These are phyloP conservation scores for Acipenser ruthenus DNA, from an alignment of 2,797 vertebrate species.

Conservation along the genomic window DNA sequence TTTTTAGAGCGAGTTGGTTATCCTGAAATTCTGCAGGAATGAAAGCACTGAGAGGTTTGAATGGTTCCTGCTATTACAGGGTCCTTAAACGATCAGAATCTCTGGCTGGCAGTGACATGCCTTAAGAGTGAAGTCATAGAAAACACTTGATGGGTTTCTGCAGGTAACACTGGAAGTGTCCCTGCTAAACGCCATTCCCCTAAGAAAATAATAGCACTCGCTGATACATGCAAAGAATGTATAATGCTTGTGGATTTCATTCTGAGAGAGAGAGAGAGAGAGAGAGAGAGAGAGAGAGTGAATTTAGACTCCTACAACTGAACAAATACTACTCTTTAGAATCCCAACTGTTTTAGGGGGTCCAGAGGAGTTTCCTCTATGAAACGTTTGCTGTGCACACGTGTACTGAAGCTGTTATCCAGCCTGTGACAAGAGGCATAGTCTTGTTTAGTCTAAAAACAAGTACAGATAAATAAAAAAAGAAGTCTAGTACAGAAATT, in stretches of 20 bases:
- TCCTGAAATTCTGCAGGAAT: constrained; percentile 2
- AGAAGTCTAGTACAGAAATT: too few relatives aligned
- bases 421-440: too few relatives aligned
- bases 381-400: too few relatives aligned
- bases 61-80: neutral
- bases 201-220: too few relatives aligned
- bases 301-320: too few relatives aligned
- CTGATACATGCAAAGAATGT: neutral
- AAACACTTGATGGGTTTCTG: neutral
- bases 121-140: neutral
- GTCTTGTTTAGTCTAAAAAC: too few relatives aligned
- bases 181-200: too few relatives aligned
- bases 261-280: neutral
- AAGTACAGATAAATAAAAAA: too few relatives aligned
- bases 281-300: constrained; percentile 39
- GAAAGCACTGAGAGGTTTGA: neutral
- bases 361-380: too few relatives aligned
- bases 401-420: too few relatives aligned
- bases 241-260: neutral
- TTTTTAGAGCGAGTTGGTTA: neutral
- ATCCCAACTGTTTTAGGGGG: too few relatives aligned
- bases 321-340: too few relatives aligned
- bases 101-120: neutral
- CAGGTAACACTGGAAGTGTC: neutral
- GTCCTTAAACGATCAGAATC: neutral